Evolutionary conservation across 2,888 invertebrate genomes (phyloP).

Genomic region (Slavum lentiscoides): DNA sequence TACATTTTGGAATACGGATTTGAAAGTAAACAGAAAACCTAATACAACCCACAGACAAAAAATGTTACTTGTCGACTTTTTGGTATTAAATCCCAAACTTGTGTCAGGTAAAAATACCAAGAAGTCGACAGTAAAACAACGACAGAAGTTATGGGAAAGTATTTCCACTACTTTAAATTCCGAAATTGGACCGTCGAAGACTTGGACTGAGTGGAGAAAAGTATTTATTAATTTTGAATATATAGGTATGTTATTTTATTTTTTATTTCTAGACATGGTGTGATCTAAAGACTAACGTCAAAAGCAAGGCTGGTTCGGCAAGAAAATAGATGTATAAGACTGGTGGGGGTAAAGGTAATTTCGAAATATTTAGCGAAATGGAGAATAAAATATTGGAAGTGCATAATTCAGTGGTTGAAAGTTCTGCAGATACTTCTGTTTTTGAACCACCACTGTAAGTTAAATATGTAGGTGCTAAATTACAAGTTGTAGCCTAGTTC

Average conservation of each 20-base stretch:
- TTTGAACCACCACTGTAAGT: too few species aligned
- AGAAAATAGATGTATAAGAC: too few species aligned
- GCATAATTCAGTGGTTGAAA: too few species aligned
- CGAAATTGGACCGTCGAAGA: background rate
- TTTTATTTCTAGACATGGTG: background rate
- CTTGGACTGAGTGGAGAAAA: conserved; percentile 5
- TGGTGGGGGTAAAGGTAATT: too few species aligned
- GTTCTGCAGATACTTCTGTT: too few species aligned
- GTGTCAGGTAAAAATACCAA: background rate
- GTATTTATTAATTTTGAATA: too few species aligned
- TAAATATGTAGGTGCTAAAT: too few species aligned
- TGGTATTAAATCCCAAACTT: background rate
- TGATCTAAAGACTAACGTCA: background rate
- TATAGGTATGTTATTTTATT: too few species aligned
- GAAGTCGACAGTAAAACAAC: background rate
- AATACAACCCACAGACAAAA: background rate
- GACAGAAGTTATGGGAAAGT: background rate
- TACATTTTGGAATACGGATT: background rate
- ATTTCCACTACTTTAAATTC: background rate
- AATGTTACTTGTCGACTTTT: background rate
- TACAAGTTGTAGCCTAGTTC: too few species aligned
- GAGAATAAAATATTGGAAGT: too few species aligned
- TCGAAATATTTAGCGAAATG: too few species aligned
- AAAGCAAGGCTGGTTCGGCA: too few species aligned
- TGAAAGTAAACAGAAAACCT: background rate